phyloP scores from a whole-genome alignment of 2,797 vertebrate genomes.

The Darevskia nairensis region DNA sequence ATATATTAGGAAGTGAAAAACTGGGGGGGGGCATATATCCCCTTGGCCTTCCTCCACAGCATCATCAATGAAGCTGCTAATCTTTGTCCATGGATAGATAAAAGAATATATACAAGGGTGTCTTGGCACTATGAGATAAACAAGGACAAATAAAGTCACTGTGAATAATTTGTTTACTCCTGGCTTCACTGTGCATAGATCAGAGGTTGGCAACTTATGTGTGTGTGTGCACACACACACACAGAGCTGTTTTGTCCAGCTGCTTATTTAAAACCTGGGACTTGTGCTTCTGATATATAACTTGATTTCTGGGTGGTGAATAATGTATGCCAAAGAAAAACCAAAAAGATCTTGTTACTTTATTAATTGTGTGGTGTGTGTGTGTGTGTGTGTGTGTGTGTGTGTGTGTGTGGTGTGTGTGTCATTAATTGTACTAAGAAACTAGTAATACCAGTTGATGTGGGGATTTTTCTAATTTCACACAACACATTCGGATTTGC shows the following conservation, averaged over 20 bases:
- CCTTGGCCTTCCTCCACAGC: neutral
- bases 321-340: constrained; percentile 17
- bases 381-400: neutral
- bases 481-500: neutral
- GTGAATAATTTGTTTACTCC: constrained; percentile 44
- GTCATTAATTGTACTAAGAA: neutral
- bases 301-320: constrained; percentile 6
- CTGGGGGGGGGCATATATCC: neutral
- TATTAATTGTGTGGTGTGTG: neutral
- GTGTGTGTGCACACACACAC: too few species aligned
- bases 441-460: neutral
- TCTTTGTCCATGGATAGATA: constrained; percentile 14
- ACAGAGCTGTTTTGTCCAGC: neutral
- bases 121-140: constrained; percentile 19
- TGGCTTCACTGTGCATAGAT: constrained; percentile 19
- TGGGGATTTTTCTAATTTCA: neutral
- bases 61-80: constrained; percentile 12
- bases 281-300: constrained; percentile 21
- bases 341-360: neutral
- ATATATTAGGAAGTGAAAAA: constrained; percentile 20
- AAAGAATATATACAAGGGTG: constrained; percentile 30
- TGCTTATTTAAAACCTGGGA: constrained; percentile 25
- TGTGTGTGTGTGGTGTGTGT: neutral
- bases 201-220: constrained; percentile 18
- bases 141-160: constrained; percentile 45